These are phyloP conservation scores for Pemphigus obesinymphae DNA, from an alignment of 1,140 invertebrate genomes.

Conservation along the genomic window DNA sequence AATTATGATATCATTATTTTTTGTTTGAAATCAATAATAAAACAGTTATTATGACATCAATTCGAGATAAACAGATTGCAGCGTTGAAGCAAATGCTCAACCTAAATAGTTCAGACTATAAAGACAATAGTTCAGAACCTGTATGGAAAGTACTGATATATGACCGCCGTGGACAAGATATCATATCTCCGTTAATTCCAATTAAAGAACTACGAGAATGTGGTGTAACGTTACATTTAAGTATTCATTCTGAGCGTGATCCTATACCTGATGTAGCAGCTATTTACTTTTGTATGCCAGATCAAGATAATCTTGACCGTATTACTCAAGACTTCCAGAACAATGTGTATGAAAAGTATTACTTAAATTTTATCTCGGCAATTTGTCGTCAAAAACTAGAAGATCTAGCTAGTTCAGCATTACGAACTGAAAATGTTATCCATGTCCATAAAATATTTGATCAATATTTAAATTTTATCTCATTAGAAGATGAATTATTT, in stretches of 20 bases:
- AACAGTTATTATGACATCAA: not conserved
- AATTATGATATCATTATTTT: not conserved
- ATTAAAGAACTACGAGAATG: slow-evolving; percentile 93
- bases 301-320: slow-evolving; percentile 90
- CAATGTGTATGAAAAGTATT: slow-evolving; percentile 90
- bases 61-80: slow-evolving; percentile 36
- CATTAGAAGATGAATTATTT: slow-evolving; percentile 96
- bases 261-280: slow-evolving; percentile 96
- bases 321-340: slow-evolving; percentile 91
- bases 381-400: slow-evolving; percentile 92
- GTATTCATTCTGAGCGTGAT: slow-evolving; percentile 88
- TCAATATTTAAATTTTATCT: slow-evolving; percentile 98
- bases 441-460: slow-evolving; percentile 93
- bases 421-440: slow-evolving; percentile 80
- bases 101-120: slow-evolving; percentile 75
- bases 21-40: not conserved
- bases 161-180: slow-evolving; percentile 93
- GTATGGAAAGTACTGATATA: slow-evolving; percentile 96
- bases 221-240: slow-evolving; percentile 96
- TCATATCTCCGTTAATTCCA: slow-evolving; percentile 93
- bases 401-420: slow-evolving; percentile 86
- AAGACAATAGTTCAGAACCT: slow-evolving; percentile 72
- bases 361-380: slow-evolving; percentile 96
- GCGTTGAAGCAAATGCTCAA: slow-evolving; percentile 59
- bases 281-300: slow-evolving; percentile 97